Percentiles rank a stretch among this genome's conserved stretches.
Evolutionary conservation across 2,888 invertebrate genomes (phyloP).

Genomic region (Cyrtodaria siliqua): DNA sequence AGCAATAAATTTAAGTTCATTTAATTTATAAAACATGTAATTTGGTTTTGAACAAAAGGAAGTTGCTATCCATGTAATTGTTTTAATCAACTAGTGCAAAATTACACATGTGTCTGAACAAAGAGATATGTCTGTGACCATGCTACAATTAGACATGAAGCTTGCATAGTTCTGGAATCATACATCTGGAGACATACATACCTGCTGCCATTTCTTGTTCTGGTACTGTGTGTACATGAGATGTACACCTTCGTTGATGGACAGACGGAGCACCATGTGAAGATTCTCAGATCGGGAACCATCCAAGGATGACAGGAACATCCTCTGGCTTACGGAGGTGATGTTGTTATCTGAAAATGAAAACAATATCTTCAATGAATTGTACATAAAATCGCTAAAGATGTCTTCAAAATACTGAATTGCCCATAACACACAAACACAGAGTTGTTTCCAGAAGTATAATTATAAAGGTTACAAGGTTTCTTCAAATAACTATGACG

Average conservation of each 20-base stretch:
- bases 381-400: too few relatives aligned
- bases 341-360: slow-evolving; percentile 21
- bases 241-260: slow-evolving; percentile 38
- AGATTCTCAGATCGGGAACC: slow-evolving; percentile 25
- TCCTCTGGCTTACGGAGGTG: slow-evolving; percentile 6
- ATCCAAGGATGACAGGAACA: slow-evolving; percentile 16
- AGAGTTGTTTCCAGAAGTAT: neutral
- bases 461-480: neutral
- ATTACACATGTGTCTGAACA: too few relatives aligned
- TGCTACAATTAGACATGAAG: too few relatives aligned
- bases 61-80: too few relatives aligned
- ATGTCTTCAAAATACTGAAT: too few relatives aligned
- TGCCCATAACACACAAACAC: neutral
- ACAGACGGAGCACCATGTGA: slow-evolving; percentile 37
- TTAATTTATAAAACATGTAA: too few relatives aligned
- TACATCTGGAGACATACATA: slow-evolving; percentile 3
- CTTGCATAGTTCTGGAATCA: too few relatives aligned
- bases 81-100: too few relatives aligned
- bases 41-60: too few relatives aligned
- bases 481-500: neutral
- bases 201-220: slow-evolving; percentile 22
- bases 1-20: too few relatives aligned
- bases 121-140: too few relatives aligned
- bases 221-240: slow-evolving; percentile 25
- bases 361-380: neutral